phyloP scores from a whole-genome alignment of 35 echinoderm and acorn worm species.

The Diadema setosum region DNA sequence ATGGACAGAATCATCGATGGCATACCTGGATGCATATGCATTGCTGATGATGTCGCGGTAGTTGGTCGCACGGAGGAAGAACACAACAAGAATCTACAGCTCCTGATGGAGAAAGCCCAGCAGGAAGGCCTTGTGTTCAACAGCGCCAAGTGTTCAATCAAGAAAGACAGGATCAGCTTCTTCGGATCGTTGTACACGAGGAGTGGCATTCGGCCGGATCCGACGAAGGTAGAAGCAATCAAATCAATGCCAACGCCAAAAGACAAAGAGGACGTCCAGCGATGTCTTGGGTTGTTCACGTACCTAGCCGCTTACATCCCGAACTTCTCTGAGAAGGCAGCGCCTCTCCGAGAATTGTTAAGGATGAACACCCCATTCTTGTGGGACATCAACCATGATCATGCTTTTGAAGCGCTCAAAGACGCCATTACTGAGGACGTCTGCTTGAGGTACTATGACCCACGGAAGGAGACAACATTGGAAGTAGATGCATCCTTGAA shows the following conservation, averaged over 20 bases:
- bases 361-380: constrained; percentile 21
- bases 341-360: not conserved
- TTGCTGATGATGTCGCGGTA: constrained; percentile 8
- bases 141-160: constrained; percentile 61
- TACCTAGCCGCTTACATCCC: constrained; percentile 33
- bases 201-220: too few relatives aligned
- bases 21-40: not conserved
- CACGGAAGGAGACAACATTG: too few relatives aligned
- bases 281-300: constrained; percentile 33
- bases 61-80: constrained; percentile 16
- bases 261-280: constrained; percentile 37
- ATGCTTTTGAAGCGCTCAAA: too few relatives aligned
- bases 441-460: too few relatives aligned
- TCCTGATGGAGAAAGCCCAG: not conserved
- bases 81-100: constrained; percentile 30
- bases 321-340: constrained; percentile 9
- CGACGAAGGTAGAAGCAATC: constrained; percentile 35
- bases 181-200: too few relatives aligned
- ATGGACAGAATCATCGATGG: constrained; percentile 25
- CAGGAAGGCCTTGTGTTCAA: constrained; percentile 54
- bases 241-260: constrained; percentile 36
- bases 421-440: too few relatives aligned
- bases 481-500: too few relatives aligned
- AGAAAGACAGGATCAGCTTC: too few relatives aligned
- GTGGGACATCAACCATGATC: constrained; percentile 33